Conservation (phyloP, 1,140 invertebrate genomes). For the Tetramorium simillimum region DNA sequence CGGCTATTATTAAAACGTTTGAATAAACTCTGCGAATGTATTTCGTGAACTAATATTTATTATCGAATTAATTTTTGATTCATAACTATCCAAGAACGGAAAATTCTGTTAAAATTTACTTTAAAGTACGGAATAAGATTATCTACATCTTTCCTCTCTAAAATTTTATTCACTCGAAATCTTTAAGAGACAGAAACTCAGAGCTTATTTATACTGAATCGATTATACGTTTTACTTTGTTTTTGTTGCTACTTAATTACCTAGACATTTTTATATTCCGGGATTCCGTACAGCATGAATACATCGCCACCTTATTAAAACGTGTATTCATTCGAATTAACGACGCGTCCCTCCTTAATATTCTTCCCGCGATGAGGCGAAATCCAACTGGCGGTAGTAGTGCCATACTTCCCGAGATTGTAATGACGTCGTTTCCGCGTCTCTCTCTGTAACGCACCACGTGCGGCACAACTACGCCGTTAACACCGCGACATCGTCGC, state of each 20-base stretch:
- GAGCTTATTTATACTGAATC: not conserved
- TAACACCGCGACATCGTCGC: conserved; percentile 28
- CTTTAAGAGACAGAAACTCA: not conserved
- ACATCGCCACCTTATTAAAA: conserved; percentile 7
- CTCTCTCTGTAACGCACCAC: conserved; percentile 21
- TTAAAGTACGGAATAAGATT: too few species aligned
- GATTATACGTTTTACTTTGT: not conserved
- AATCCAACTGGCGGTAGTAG: conserved; percentile 5
- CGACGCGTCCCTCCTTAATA: conserved; percentile 36
- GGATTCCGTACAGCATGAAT: not conserved
- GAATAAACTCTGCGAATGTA: not conserved
- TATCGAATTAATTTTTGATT: not conserved
- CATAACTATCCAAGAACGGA: too few species aligned
- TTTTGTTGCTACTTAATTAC: not conserved
- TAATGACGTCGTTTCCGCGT: conserved; percentile 43
- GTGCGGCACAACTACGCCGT: conserved; percentile 14
- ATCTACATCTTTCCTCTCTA: too few species aligned
- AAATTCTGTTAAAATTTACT: not conserved
- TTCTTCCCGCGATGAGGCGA: conserved; percentile 15
- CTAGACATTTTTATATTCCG: not conserved
- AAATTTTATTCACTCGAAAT: too few species aligned
- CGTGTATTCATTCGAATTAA: conserved; percentile 14
- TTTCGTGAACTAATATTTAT: not conserved
- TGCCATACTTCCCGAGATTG: conserved; percentile 32
- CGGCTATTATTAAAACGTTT: conserved; percentile 20